Evolutionary conservation across 2,113 vertebrate species (phyloP), one percentile per base, ranked within the genome.

Genomic region (Gila orcuttii): DNA sequence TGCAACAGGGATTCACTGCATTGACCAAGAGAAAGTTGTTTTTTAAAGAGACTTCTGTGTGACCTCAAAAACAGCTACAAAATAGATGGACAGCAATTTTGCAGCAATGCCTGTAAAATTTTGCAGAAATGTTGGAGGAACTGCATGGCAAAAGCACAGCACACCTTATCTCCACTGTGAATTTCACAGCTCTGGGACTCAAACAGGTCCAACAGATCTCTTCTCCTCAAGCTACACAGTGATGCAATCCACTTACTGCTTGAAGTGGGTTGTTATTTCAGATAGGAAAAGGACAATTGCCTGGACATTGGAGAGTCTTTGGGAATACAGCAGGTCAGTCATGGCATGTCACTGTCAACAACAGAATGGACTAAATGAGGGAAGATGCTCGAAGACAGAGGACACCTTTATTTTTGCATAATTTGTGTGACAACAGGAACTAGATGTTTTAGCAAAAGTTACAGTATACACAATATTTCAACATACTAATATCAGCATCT

Each of bases 291-390:
- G 50, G n/a, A 55, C 23, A 82, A 6, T 47, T 55, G 64, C 19
- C 19, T 19, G 21, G 79, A 66, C 79, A 59, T 50, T 31, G 12
- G 15, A 81, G 17, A 50, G 42, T 79, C 66, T 17, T 23, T 68
- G 73, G 31, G 59, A 45, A 76, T 42, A 19, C 23, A 9, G 6
- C 69, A 10, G 9, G 21, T 73, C 45, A 80, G 68, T 68, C 36
- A 76, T 76, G 74, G 71, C 69, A 60, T 55, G 82, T 86, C 85
- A 83, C 60, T 79, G 86, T 86, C 85, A 89, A 78, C 78, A 75
- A 57, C 15, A 8, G 62, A 86, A 86, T 64, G 42, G 55, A 79
- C 42, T 76, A 71, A 84, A 87, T 55, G 28, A 81, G 82, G 73
- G 39, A 60, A 77, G 23, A 78, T 31, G 28, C 25, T 23, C 10